These are phyloP conservation scores for Trichacis sp. DNA, from an alignment of 2,888 invertebrate species.

Conservation along the genomic window DNA sequence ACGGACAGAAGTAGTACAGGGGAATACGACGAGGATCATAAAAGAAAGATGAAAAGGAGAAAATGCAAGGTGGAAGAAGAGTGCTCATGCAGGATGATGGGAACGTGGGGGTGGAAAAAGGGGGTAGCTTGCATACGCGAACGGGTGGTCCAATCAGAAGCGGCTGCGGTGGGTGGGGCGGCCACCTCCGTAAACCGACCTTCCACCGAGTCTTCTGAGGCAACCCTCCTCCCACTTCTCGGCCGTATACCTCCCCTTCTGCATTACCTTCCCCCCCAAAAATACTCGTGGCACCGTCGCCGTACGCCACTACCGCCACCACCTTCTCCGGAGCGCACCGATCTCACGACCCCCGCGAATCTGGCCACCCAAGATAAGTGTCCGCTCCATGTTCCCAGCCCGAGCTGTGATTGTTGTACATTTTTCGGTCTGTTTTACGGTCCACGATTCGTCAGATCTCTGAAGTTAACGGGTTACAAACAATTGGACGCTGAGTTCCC, in stretches of 20 bases:
- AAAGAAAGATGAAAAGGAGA: constrained; percentile 38
- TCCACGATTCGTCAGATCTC: constrained; percentile 29
- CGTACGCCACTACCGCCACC: constrained; percentile 49
- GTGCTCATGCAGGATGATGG: constrained; percentile 35
- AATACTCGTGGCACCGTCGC: constrained; percentile 48
- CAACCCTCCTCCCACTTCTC: constrained; percentile 50
- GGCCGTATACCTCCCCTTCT: constrained; percentile 49
- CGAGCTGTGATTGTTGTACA: constrained; percentile 65
- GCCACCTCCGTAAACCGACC: constrained; percentile 53
- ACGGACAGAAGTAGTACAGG: constrained; percentile 32
- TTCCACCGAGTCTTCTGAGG: constrained; percentile 50
- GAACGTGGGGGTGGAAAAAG: constrained; percentile 37
- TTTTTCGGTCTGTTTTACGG: constrained; percentile 37
- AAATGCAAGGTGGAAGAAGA: constrained; percentile 24
- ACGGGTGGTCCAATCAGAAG: constrained; percentile 67
- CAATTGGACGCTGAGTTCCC: constrained; percentile 17
- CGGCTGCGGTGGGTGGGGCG: constrained; percentile 63
- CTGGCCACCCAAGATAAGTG: constrained; percentile 65
- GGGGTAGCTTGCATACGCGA: constrained; percentile 46
- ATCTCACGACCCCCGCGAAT: constrained; percentile 58
- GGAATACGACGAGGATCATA: constrained; percentile 39
- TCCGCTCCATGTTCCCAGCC: constrained; percentile 66
- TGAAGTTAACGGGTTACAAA: constrained; percentile 26
- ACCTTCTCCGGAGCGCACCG: constrained; percentile 44
- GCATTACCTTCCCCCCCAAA: constrained; percentile 45